These are phyloP conservation scores for Alentia gelatinosa DNA, from an alignment of 2,888 invertebrate species.

Conservation along the genomic window DNA sequence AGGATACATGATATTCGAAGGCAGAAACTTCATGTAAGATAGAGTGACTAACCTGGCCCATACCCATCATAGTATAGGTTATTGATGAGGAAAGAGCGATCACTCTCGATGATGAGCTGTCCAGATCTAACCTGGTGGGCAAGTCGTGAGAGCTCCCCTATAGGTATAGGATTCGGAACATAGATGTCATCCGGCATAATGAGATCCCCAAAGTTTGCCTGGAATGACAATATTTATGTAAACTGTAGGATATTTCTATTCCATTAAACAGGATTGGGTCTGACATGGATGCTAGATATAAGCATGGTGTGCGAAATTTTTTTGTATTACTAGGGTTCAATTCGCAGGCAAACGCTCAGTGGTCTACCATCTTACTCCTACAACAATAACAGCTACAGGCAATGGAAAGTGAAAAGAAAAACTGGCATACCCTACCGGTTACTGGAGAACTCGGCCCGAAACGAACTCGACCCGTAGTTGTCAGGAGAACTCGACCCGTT, in stretches of 20 bases:
- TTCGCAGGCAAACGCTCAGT: not conserved
- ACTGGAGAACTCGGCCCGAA: too few species aligned
- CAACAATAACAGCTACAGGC: not conserved
- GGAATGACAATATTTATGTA: not conserved
- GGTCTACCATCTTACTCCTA: not conserved
- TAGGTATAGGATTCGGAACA: not conserved
- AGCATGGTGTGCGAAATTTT: not conserved
- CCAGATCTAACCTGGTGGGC: not conserved
- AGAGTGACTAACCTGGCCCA: constrained; percentile 47
- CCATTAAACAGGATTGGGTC: too few species aligned
- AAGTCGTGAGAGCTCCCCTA: not conserved
- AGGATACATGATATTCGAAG: too few species aligned
- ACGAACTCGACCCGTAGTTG: too few species aligned
- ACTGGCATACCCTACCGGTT: too few species aligned
- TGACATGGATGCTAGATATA: not conserved
- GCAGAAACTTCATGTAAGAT: too few species aligned
- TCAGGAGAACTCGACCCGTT: too few species aligned
- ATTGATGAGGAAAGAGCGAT: not conserved
- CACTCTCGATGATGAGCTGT: not conserved
- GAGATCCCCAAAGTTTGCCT: constrained; percentile 1
- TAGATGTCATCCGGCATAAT: not conserved
- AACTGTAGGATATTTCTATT: not conserved
- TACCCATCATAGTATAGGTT: not conserved
- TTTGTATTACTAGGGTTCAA: not conserved
- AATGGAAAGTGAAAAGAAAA: not conserved